Base-by-base conservation (phyloP, 2,888 invertebrate genomes). In the Melanchra persicariae region DNA sequence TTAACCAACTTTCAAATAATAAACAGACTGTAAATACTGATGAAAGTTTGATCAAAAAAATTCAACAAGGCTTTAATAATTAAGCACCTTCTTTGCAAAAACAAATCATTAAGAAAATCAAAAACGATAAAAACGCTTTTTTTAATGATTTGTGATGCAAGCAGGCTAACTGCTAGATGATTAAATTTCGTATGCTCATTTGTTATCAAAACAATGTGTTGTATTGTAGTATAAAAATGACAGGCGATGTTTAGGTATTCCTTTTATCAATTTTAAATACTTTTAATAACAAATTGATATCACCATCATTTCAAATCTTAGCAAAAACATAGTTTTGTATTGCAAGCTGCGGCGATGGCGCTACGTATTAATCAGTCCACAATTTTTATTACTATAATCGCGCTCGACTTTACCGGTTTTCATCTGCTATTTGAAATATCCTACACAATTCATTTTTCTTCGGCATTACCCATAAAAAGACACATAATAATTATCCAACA, bases 401-500 rank as follows among this genome's bases (percentile, higher is more conserved):
- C 30, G 63, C 49, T 26, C 19, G n/a, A 40, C 34, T 55, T 40
- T 19, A 34, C 9, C 26, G 17, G 22, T 17, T 62, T 51, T 2
- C 49, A 40, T 34, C 17, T 7, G 22, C 19, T 22, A 55, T 51
- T n/a, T 12, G 12, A 47, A n/a, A 40, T 24, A 51, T 57, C 10
- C 8, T 40, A 22, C 12, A 12, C 1, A 40, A 40, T 40, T 15
- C 0, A 37, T 43, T 37, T 40, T 40, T 55, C 15, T 15, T 55
- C 9, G 12, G n/a, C 37, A 37, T 26, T 55, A 43, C 22, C 34
- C 45, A 22, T 74, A 6, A n/a, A 1, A 54, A 34, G 1, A 30
- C 24, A 57, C 51, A 57, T 37, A 57, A 40, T 54, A 49, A 55
- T 49, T 60, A 80, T 66, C 19, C 49, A 63, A 59, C n/a, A 62